These are phyloP conservation scores for Apodemia arnacis DNA, from an alignment of 2,888 invertebrate species.

Conservation along the genomic window DNA sequence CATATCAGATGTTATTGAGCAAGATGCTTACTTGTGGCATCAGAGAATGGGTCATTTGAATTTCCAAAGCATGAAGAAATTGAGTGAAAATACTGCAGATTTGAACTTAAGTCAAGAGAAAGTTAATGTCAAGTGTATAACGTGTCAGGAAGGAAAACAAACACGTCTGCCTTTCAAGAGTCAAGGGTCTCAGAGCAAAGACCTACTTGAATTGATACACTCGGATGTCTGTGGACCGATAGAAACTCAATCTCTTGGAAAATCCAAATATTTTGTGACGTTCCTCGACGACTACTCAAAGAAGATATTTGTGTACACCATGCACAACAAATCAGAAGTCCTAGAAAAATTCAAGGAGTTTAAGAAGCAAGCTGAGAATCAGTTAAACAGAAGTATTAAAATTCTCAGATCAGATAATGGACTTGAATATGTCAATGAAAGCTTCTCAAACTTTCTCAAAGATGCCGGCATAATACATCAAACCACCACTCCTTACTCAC, in stretches of 20 bases:
- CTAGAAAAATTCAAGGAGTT: not conserved
- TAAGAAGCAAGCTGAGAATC: not conserved
- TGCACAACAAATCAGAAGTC: not conserved
- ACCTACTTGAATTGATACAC: not conserved
- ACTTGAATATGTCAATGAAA: not conserved
- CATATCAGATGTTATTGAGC: not conserved
- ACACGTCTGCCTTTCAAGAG: not conserved
- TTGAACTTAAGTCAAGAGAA: not conserved
- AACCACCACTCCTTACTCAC: not conserved
- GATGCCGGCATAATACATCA: not conserved
- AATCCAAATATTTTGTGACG: not conserved
- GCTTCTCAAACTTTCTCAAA: not conserved
- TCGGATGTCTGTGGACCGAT: not conserved
- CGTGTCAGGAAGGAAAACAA: not conserved
- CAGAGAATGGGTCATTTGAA: not conserved
- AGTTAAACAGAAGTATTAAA: not conserved
- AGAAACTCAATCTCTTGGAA: not conserved
- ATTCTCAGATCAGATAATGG: not conserved
- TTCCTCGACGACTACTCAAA: constrained; percentile 1
- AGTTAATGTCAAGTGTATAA: not conserved
- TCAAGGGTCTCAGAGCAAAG: not conserved
- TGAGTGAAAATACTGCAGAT: not conserved
- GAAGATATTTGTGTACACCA: not conserved
- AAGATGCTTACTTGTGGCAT: not conserved
- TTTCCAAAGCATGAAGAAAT: not conserved